These are phyloP conservation scores for Ametastegia equiseti DNA, from an alignment of 2,888 invertebrate genomes.

Conservation along the genomic window DNA sequence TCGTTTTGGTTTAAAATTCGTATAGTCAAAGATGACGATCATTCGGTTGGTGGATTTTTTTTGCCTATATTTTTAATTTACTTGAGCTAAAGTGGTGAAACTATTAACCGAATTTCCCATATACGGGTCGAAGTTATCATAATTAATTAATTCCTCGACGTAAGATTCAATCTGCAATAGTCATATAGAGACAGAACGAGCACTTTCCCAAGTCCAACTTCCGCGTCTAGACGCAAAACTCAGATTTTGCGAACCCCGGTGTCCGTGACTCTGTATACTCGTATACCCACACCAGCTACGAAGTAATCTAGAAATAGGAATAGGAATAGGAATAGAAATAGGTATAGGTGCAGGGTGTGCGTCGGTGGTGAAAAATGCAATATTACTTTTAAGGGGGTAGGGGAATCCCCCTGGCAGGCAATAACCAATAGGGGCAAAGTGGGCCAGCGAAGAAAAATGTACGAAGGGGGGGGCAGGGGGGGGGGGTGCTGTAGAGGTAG, in stretches of 20 bases:
- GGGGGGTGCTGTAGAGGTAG: slow-evolving; percentile 50
- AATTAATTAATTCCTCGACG: neutral
- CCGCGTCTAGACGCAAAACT: slow-evolving; percentile 9
- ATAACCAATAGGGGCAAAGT: slow-evolving; percentile 71
- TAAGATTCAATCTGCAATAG: neutral
- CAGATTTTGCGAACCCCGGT: neutral
- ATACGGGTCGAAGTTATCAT: neutral
- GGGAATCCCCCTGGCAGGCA: slow-evolving; percentile 54
- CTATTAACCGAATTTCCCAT: too few species aligned
- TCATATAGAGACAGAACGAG: neutral
- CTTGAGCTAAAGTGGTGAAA: too few species aligned
- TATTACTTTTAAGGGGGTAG: slow-evolving; percentile 43
- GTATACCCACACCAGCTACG: too few species aligned
- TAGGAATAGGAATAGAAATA: too few species aligned
- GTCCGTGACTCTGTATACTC: neutral
- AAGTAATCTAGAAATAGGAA: neutral
- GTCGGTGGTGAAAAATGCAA: slow-evolving; percentile 43
- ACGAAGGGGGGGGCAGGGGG: slow-evolving; percentile 49
- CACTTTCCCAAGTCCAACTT: slow-evolving; percentile 1
- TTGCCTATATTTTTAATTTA: too few species aligned
- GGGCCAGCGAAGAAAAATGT: slow-evolving; percentile 71
- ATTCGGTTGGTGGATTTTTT: too few species aligned
- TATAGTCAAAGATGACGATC: too few species aligned
- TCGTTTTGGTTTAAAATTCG: too few species aligned
- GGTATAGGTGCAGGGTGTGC: neutral